Conservation (phyloP, 2,797 vertebrate genomes). For the Kryptolebias ocellatus region DNA sequence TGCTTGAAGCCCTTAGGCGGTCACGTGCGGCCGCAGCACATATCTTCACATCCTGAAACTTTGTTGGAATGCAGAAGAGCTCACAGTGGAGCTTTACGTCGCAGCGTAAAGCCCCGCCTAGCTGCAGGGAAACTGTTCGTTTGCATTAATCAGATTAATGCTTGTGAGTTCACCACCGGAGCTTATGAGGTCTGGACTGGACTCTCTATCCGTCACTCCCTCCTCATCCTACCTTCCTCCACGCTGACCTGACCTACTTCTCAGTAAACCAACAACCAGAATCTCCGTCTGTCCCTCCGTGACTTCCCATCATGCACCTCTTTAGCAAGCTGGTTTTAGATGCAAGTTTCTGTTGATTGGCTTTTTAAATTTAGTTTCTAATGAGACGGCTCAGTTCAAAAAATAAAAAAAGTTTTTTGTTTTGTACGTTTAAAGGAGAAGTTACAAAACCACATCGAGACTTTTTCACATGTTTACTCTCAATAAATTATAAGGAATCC, state of each 20-base stretch:
- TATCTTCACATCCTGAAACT: conserved; percentile 2
- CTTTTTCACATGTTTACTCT: too few species aligned
- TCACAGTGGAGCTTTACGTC: conserved; percentile 14
- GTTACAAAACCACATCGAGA: too few species aligned
- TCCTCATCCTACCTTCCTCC: conserved; percentile 45
- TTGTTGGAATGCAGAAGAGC: conserved; percentile 51
- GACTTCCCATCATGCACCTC: conserved; percentile 20
- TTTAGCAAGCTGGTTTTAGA: background rate
- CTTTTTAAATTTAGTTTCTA: conserved; percentile 8
- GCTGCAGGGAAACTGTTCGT: conserved; percentile 55
- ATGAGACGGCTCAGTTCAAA: background rate
- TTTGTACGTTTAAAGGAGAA: background rate
- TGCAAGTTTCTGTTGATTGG: background rate
- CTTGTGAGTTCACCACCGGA: conserved; percentile 70
- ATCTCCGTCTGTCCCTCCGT: conserved; percentile 30
- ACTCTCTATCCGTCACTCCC: conserved; percentile 49
- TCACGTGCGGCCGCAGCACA: conserved; percentile 1
- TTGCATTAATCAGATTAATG: conserved; percentile 83
- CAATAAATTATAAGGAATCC: too few species aligned
- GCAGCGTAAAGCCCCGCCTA: conserved; percentile 9
- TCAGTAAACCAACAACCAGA: conserved; percentile 55
- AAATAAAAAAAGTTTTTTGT: background rate
- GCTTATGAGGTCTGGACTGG: conserved; percentile 72
- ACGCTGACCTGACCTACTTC: conserved; percentile 69
- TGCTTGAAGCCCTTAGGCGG: conserved; percentile 13